A percentile compares a stretch with the other conserved stretches of the same genome.
Conservation (phyloP, 1,140 invertebrate genomes). For the Microplitis demolitor region DNA sequence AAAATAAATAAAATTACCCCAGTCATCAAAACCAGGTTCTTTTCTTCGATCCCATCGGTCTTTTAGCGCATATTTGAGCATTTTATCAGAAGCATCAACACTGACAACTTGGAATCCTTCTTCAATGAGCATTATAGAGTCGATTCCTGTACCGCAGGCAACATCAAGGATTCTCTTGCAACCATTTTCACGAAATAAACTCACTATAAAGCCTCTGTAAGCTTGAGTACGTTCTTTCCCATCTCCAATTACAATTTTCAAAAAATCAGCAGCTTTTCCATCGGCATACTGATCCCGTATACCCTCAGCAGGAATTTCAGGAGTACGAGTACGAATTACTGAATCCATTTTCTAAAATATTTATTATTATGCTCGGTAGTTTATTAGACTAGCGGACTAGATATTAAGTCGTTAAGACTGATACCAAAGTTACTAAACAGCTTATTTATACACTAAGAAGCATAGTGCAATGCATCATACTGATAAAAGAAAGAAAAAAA, state of each 20-base stretch:
- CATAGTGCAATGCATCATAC: too few relatives aligned
- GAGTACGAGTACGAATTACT: conserved; percentile 76
- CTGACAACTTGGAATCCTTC: conserved; percentile 86
- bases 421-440: too few relatives aligned
- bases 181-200: conserved; percentile 71
- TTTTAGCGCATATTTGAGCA: conserved; percentile 87
- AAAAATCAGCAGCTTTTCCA: conserved; percentile 84
- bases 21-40: conserved; percentile 78
- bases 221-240: conserved; percentile 81
- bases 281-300: conserved; percentile 87
- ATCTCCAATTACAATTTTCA: conserved; percentile 87
- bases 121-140: conserved; percentile 85
- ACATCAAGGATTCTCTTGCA: conserved; percentile 79
- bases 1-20: conserved; percentile 67
- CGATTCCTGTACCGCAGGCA: conserved; percentile 86
- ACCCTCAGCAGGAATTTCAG: conserved; percentile 80
- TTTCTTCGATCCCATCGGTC: conserved; percentile 82
- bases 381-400: neutral
- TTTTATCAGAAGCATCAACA: conserved; percentile 88
- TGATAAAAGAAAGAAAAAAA: too few relatives aligned
- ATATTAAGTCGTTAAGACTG: neutral
- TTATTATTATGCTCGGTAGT: neutral
- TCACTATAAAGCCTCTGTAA: conserved; percentile 80
- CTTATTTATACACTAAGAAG: too few relatives aligned
- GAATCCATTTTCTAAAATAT: conserved; percentile 58